These are phyloP conservation scores for Dipodomys merriami DNA, from an alignment of 2,113 vertebrate species.

Conservation along the genomic window DNA sequence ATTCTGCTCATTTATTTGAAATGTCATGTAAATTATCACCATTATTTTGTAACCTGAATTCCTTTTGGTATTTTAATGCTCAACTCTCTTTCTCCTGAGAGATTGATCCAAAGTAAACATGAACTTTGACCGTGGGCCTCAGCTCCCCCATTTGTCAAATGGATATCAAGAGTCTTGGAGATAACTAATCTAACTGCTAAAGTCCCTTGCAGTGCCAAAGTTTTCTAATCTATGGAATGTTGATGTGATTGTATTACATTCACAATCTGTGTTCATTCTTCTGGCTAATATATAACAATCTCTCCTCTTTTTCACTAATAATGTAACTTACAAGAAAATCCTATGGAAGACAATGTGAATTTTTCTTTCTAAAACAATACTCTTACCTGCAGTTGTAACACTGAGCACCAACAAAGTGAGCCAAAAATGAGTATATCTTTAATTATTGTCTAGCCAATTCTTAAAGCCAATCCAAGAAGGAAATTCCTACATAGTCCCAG, in stretches of 20 bases:
- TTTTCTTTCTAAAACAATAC: constrained; percentile 14
- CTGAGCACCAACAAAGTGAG: not conserved
- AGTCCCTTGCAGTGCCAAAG: constrained; percentile 19
- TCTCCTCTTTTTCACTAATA: constrained; percentile 61
- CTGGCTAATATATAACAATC: constrained; percentile 58
- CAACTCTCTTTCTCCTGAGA: constrained; percentile 46
- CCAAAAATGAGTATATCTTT: constrained; percentile 42
- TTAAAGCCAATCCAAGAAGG: constrained; percentile 41
- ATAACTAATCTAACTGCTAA: constrained; percentile 54
- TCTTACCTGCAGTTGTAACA: not conserved
- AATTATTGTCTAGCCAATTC: constrained; percentile 50
- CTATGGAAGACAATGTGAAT: constrained; percentile 45
- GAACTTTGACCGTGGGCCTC: constrained; percentile 49
- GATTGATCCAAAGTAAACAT: constrained; percentile 57
- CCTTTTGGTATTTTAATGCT: constrained; percentile 54
- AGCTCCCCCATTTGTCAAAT: constrained; percentile 63
- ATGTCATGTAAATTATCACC: not conserved
- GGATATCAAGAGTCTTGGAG: constrained; percentile 37
- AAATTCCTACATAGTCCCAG: constrained; percentile 40
- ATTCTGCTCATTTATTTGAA: constrained; percentile 48
- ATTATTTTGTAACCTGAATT: constrained; percentile 44
- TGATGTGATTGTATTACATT: constrained; percentile 16
- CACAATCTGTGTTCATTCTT: constrained; percentile 38
- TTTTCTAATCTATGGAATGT: constrained; percentile 63
- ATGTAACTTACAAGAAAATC: constrained; percentile 10